Conservation (phyloP, 2,888 invertebrate species). For the Sphaeridia pumilis region DNA sequence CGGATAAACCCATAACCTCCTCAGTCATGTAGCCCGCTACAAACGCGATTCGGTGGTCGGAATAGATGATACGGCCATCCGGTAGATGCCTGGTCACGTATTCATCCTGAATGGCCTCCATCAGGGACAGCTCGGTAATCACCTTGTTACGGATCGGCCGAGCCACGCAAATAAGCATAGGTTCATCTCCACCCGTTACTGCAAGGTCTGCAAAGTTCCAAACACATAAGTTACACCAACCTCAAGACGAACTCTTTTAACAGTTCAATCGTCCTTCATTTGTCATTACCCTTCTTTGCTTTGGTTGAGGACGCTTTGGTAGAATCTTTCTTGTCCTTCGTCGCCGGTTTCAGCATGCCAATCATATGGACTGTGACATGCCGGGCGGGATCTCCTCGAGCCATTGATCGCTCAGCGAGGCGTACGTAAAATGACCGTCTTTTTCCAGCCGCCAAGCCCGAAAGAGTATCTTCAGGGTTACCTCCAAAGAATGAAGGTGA, state of each 20-base stretch:
- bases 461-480: constrained; percentile 34
- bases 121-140: constrained; percentile 51
- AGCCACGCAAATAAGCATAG: constrained; percentile 46
- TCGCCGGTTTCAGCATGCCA: constrained; percentile 45
- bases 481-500: constrained; percentile 36
- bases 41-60: constrained; percentile 78
- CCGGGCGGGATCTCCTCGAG: constrained; percentile 57
- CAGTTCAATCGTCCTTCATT: no score
- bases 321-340: constrained; percentile 34
- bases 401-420: constrained; percentile 51
- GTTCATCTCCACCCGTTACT: constrained; percentile 31
- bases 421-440: constrained; percentile 44
- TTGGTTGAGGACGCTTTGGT: constrained; percentile 23
- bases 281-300: constrained; percentile 36
- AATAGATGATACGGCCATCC: constrained; percentile 77
- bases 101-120: constrained; percentile 64
- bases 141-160: constrained; percentile 58
- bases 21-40: constrained; percentile 80
- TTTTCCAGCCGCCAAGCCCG: constrained; percentile 38
- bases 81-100: constrained; percentile 80
- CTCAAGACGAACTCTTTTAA: no score
- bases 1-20: constrained; percentile 75
- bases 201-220: constrained; percentile 22
- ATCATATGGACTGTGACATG: constrained; percentile 60
- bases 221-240: no score